Base-by-base conservation (phyloP, 2,888 invertebrate genomes). In the Caenorhabditis macrosperma region DNA sequence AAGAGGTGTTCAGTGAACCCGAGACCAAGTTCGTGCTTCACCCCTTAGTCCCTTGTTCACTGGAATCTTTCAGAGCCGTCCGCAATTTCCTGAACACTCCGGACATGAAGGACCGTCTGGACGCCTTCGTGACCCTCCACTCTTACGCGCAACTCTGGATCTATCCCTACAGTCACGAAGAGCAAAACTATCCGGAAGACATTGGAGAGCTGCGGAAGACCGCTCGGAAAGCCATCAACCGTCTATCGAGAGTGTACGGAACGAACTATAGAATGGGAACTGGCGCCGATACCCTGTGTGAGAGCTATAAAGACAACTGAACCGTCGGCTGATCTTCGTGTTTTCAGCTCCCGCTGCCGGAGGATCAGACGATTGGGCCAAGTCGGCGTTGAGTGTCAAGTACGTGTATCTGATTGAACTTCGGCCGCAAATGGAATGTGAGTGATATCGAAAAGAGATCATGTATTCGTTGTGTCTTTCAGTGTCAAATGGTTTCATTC, bases 131-230 rank as follows among this genome's bases (percentile, higher is more conserved):
- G 17, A 90, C 90, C 1, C 76, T 90, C 20, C 90, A 90, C 78
- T 88, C 90, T 1, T 90, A 90, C 71, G 88, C 89, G 6, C 90
- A 90, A 55, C 77, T 90, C 10, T 90, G 89, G 89, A 89, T 89
- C n/a, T 89, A 91, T 74, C 88, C 90, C 6, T 90, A 83, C 82
- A 86, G 87, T n/a, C 90, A 90, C 59, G 76, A 81, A 12, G 81
- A 80, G n/a, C 78, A 80, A 15, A 78, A 59, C 24, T 88, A 87
- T 74, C 89, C 90, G 9, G 81, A 78, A 26, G 90, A 90, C 60
- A 81, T 88, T 22, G 83, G 78, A 26, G 85, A 89, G n/a, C 59
- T 90, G 84, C 76, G 86, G 52, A 81, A 76, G 57, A 84, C 87
- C 22, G 89, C 88, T 7, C 68, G 85, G 20, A 80, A 82, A 41